phyloP scores from a whole-genome alignment of 2,113 vertebrate genomes.

The Rhabdomys dilectus region DNA sequence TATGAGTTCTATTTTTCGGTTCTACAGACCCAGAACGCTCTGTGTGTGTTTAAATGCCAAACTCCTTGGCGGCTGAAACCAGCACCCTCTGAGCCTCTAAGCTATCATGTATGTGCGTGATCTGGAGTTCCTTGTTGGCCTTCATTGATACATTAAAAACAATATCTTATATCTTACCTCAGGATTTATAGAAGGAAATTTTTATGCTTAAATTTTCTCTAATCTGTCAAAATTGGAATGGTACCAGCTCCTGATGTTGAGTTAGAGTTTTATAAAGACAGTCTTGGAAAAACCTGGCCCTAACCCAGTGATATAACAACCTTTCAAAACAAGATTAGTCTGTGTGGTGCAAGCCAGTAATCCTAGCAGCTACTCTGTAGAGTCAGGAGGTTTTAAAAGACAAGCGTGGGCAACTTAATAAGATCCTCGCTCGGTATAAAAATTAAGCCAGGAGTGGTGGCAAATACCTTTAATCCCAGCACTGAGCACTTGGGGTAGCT shows the following conservation, averaged over 20 bases:
- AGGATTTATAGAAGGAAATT: neutral
- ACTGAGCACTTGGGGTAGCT: neutral
- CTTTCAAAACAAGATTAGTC: neutral
- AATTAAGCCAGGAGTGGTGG: neutral
- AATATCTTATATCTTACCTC: constrained; percentile 10
- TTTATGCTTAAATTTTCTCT: constrained; percentile 49
- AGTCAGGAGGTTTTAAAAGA: neutral
- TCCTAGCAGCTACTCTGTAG: neutral
- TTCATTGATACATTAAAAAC: neutral
- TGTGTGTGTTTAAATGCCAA: constrained; percentile 29
- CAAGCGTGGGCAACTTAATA: neutral
- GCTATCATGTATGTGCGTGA: neutral
- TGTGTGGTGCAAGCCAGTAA: neutral
- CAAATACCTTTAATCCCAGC: neutral
- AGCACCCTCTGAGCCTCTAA: neutral
- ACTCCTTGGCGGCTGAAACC: neutral
- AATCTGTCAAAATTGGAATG: constrained; percentile 40
- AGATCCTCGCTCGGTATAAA: neutral
- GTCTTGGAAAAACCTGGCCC: constrained; percentile 10
- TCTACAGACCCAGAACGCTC: neutral
- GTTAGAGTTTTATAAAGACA: constrained; percentile 53
- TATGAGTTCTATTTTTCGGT: neutral
- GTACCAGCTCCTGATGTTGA: neutral
- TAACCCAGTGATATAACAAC: neutral
- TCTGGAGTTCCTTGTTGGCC: neutral